Conservation (phyloP, 2,888 invertebrate genomes). For the Drosophila falleni region DNA sequence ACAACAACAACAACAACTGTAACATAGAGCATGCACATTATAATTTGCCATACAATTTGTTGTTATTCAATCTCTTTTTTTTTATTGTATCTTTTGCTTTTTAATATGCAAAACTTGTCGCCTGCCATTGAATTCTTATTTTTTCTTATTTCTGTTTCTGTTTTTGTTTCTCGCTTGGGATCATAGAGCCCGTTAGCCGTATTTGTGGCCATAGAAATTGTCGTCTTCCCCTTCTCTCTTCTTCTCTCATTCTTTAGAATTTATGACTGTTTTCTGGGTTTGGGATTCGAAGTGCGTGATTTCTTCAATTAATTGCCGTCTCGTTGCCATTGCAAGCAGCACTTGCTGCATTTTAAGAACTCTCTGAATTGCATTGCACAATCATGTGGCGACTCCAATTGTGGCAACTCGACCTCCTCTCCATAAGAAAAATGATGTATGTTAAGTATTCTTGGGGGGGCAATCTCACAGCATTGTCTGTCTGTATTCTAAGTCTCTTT, state of each 20-base stretch:
- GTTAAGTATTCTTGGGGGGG: constrained; percentile 32
- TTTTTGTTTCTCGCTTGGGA: constrained; percentile 34
- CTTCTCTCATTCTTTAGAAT: constrained; percentile 29
- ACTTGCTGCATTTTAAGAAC: constrained; percentile 51
- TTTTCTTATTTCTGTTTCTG: constrained; percentile 9
- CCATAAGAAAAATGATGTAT: constrained; percentile 32
- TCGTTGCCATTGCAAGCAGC: constrained; percentile 42
- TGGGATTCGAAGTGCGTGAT: constrained; percentile 72
- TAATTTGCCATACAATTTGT: constrained; percentile 51
- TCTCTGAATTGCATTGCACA: constrained; percentile 57
- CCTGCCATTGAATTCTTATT: constrained; percentile 37
- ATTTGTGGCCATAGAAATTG: constrained; percentile 66
- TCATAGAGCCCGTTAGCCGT: constrained; percentile 64
- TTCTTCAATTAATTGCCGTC: constrained; percentile 77
- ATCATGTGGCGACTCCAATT: constrained; percentile 41
- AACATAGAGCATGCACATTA: constrained; percentile 49
- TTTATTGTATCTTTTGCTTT: constrained; percentile 29
- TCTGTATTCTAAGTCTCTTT: constrained; percentile 31
- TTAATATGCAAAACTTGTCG: constrained; percentile 71
- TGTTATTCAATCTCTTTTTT: constrained; percentile 50
- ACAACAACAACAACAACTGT: constrained; percentile 26
- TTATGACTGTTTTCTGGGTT: constrained; percentile 47
- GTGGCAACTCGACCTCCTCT: constrained; percentile 5
- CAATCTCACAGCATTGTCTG: constrained; percentile 66
- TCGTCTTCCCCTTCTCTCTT: constrained; percentile 24